phyloP scores from a whole-genome alignment of 2,113 vertebrate genomes.

The Ailurus styani region DNA sequence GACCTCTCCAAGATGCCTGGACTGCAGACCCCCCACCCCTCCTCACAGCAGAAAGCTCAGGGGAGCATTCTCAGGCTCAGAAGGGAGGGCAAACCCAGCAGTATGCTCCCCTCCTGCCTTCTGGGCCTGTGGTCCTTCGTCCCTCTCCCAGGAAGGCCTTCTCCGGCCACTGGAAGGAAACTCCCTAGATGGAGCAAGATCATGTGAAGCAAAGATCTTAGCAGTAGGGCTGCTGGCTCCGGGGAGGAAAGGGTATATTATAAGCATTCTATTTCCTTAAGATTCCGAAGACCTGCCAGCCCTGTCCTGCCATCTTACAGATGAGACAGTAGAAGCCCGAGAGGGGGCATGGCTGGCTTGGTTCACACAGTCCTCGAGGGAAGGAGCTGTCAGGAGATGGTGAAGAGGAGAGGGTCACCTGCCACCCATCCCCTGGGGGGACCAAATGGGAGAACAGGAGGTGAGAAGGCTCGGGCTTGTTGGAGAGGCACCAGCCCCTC shows the following conservation, averaged over 20 bases:
- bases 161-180: background rate
- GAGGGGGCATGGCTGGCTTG: background rate
- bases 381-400: background rate
- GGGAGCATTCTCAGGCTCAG: background rate
- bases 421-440: background rate
- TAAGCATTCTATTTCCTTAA: background rate
- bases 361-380: background rate
- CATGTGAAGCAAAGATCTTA: background rate
- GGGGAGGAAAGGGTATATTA: background rate
- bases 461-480: background rate
- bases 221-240: background rate
- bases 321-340: background rate
- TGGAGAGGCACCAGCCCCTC: background rate
- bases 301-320: background rate
- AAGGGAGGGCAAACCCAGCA: background rate
- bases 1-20: background rate
- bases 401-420: background rate
- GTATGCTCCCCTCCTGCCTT: background rate
- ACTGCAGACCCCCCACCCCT: accelerated
- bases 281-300: background rate
- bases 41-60: background rate
- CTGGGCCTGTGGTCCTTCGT: background rate
- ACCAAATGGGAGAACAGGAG: background rate
- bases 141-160: background rate
- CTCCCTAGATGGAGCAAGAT: background rate